phyloP scores from a whole-genome alignment of 2,797 vertebrate species.

The Peromyscus nudipes region DNA sequence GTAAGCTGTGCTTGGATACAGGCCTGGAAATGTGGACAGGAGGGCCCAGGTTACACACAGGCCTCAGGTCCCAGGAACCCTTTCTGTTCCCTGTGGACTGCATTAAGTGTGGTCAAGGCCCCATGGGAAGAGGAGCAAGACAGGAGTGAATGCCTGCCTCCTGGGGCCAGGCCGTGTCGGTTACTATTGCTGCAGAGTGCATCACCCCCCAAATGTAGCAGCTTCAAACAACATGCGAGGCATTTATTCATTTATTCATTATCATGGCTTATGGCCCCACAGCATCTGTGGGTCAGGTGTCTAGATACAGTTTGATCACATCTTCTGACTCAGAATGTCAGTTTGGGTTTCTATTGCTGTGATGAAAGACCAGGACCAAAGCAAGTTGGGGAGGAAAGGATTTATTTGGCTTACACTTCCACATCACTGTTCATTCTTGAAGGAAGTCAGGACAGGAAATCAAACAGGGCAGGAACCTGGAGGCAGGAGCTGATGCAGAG shows the following conservation, averaged over 20 bases:
- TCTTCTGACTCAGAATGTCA: not conserved
- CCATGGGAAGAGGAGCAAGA: not conserved
- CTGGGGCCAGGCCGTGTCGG: not conserved
- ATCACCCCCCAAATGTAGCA: not conserved
- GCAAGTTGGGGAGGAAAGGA: not conserved
- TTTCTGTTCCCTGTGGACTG: not conserved
- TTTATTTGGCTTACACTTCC: not conserved
- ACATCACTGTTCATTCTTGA: not conserved
- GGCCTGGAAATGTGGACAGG: not conserved
- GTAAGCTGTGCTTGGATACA: not conserved
- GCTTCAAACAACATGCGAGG: not conserved
- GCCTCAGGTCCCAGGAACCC: not conserved
- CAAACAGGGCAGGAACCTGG: not conserved
- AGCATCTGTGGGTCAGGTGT: not conserved
- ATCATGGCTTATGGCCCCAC: not conserved
- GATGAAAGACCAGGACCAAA: not conserved
- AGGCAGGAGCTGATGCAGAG: not conserved
- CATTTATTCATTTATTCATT: not conserved
- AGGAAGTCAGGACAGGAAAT: not conserved
- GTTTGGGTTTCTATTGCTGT: not conserved
- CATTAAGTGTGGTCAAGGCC: not conserved
- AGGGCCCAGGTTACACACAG: not conserved
- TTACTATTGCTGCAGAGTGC: not conserved
- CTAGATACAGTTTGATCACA: not conserved
- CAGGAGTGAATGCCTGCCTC: not conserved